phyloP scores from a whole-genome alignment of 2,888 invertebrate genomes.

The Eupithecia centaureata region DNA sequence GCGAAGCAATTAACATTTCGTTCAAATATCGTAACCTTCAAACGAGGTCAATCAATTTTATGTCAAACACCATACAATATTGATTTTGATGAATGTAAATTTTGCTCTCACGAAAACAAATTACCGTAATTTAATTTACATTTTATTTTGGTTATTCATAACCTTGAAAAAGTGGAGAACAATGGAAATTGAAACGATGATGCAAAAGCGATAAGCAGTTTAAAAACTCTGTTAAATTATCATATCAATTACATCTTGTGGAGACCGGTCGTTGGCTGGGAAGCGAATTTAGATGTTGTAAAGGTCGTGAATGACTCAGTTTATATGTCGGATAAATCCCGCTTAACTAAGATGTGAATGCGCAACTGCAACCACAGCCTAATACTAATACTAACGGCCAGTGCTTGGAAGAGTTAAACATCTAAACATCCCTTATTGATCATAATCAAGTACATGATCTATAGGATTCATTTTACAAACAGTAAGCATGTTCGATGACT shows the following conservation, averaged over 20 bases:
- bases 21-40: slow-evolving; percentile 61
- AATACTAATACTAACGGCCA: slow-evolving; percentile 21
- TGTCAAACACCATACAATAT: slow-evolving; percentile 31
- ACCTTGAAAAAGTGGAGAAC: slow-evolving; percentile 5
- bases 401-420: slow-evolving; percentile 32
- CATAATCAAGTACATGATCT: not conserved
- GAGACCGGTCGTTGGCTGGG: slow-evolving; percentile 58
- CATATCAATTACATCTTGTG: slow-evolving; percentile 14
- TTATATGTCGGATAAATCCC: slow-evolving; percentile 50
- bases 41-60: slow-evolving; percentile 46
- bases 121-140: not conserved
- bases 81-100: slow-evolving; percentile 21
- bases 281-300: slow-evolving; percentile 73
- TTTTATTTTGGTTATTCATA: not conserved
- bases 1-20: slow-evolving; percentile 61
- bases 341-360: no score
- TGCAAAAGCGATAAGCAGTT: slow-evolving; percentile 7
- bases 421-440: not conserved
- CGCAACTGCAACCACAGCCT: not conserved
- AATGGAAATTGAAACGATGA: slow-evolving; percentile 1
- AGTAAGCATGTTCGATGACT: not conserved
- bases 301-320: slow-evolving; percentile 75
- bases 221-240: slow-evolving; percentile 15
- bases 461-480: not conserved
- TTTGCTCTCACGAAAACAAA: not conserved